A percentile compares a stretch with the other conserved stretches of the same genome.
These are phyloP conservation scores for Holacanthella duospinosa DNA, from an alignment of 2,888 invertebrate species.

Conservation along the genomic window DNA sequence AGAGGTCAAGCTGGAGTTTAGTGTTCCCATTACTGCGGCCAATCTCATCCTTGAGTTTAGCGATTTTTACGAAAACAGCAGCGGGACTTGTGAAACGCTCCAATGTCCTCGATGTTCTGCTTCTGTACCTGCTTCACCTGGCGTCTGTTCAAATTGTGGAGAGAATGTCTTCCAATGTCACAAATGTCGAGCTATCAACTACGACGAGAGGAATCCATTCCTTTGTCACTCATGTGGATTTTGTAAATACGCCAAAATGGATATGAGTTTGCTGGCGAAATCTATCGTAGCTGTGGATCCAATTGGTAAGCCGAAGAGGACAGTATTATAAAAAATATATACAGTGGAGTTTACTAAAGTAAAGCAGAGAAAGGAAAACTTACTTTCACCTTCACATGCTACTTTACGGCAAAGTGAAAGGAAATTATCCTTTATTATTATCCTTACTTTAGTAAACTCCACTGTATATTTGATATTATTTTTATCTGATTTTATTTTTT, in stretches of 20 bases:
- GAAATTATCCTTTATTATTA: neutral
- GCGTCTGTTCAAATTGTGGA: slow-evolving; percentile 92
- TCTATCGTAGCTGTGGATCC: slow-evolving; percentile 70
- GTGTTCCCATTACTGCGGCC: slow-evolving; percentile 91
- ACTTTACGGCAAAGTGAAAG: no score
- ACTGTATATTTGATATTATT: neutral
- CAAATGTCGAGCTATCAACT: slow-evolving; percentile 97
- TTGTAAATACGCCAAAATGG: slow-evolving; percentile 98
- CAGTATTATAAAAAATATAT: neutral
- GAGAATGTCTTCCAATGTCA: slow-evolving; percentile 99
- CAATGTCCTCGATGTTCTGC: slow-evolving; percentile 95
- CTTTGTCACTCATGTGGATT: slow-evolving; percentile 97
- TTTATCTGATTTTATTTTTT: neutral
- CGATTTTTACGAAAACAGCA: slow-evolving; percentile 93
- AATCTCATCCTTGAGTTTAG: slow-evolving; percentile 98
- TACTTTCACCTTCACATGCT: no score
- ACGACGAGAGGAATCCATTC: slow-evolving; percentile 98
- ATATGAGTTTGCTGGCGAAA: slow-evolving; percentile 59
- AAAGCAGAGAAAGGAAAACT: no score
- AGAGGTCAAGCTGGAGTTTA: slow-evolving; percentile 93
- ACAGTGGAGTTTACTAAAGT: no score
- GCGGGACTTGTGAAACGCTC: slow-evolving; percentile 82
- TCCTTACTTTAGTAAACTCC: neutral
- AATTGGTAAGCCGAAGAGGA: slow-evolving; percentile 45
- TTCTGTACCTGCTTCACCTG: slow-evolving; percentile 92